Conservation (phyloP, 2,888 invertebrate species). For the Baccha elongata region DNA sequence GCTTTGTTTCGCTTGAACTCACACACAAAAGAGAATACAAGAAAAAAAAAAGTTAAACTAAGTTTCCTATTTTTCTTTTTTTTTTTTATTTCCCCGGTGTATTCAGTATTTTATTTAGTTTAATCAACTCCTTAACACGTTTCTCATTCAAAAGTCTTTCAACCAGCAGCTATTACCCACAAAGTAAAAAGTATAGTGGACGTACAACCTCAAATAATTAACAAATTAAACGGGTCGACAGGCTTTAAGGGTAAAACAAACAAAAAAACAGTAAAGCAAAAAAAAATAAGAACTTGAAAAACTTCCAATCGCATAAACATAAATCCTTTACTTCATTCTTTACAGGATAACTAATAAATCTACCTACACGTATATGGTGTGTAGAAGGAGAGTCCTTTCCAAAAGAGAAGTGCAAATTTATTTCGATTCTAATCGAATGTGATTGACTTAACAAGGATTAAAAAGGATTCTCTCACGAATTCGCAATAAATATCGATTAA, state of each 20-base stretch:
- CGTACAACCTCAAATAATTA: slow-evolving; percentile 61
- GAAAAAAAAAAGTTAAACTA: slow-evolving; percentile 4
- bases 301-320: slow-evolving; percentile 64
- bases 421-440: slow-evolving; percentile 64
- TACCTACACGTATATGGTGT: neutral
- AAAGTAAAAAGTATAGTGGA: slow-evolving; percentile 15
- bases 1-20: slow-evolving; percentile 60
- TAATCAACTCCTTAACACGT: slow-evolving; percentile 38
- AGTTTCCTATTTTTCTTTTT: slow-evolving; percentile 9
- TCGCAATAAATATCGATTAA: slow-evolving; percentile 72
- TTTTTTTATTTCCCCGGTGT: slow-evolving; percentile 7
- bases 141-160: slow-evolving; percentile 22
- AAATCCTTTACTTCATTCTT: slow-evolving; percentile 52
- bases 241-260: slow-evolving; percentile 39
- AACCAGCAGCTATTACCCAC: slow-evolving; percentile 19
- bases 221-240: slow-evolving; percentile 71
- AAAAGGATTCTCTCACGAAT: slow-evolving; percentile 67
- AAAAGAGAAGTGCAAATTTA: slow-evolving; percentile 35
- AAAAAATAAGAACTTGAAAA: slow-evolving; percentile 48
- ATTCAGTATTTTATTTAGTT: slow-evolving; percentile 20
- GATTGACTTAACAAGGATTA: slow-evolving; percentile 73
- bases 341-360: no score
- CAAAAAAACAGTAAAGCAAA: neutral
- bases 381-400: neutral
- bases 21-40: slow-evolving; percentile 14